These are phyloP conservation scores for Hexactinellida sp. DNA, from an alignment of 37 sponge, comb jelly and placozoan species.

Conservation along the genomic window DNA sequence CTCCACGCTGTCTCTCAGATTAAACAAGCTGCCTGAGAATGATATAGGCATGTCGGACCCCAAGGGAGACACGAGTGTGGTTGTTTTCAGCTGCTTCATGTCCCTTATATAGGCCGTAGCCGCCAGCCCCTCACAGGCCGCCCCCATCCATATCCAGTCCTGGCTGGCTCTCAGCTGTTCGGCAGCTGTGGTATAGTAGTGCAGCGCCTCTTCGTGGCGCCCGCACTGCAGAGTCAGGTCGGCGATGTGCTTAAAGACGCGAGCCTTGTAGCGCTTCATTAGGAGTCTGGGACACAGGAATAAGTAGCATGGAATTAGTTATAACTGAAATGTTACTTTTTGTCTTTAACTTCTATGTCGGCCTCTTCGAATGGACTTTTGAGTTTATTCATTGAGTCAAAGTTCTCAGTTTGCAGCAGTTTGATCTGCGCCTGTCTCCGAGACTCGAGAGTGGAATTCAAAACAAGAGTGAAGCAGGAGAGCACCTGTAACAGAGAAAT, in stretches of 20 bases:
- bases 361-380: slow-evolving; percentile 10
- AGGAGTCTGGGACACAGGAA: not conserved
- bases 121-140: slow-evolving; percentile 1
- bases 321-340: not conserved
- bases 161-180: not conserved
- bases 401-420: not conserved
- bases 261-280: not conserved
- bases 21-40: not conserved
- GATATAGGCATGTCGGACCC: not conserved
- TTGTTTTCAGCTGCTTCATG: not conserved
- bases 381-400: slow-evolving; percentile 9
- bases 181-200: slow-evolving; percentile 1
- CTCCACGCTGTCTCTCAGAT: not conserved
- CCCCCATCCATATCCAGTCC: slow-evolving; percentile 4
- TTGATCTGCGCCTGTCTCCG: not conserved
- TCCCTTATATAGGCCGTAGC: not conserved
- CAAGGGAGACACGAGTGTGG: not conserved
- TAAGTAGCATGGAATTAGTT: not conserved
- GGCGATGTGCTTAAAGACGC: not conserved
- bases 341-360: not conserved
- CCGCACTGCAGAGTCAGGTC: slow-evolving; percentile 12
- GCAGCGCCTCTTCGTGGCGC: not conserved
- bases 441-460: not conserved
- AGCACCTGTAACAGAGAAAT: not conserved
- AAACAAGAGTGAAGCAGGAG: not conserved